Evolutionary conservation across 2,888 invertebrate genomes (phyloP), one percentile per base, ranked within the genome.

Genomic region (Liopterus haemorrhoidalis): DNA sequence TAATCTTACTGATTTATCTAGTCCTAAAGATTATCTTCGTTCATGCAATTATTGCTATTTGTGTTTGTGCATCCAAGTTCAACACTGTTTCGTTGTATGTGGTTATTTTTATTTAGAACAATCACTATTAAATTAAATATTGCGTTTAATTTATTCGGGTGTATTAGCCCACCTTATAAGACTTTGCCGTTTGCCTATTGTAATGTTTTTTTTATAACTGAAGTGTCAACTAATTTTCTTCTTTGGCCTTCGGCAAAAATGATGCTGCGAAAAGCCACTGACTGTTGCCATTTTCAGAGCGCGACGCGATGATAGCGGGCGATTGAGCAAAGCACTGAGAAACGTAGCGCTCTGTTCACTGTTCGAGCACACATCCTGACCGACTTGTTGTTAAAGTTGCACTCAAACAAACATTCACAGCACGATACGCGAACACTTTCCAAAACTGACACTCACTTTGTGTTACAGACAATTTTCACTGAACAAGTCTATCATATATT

Each of bases 181-280:
- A 63, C 64, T 61, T 59, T 57, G 64, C 63, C 63, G 63, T 58
- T 59, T 59, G 63, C 60, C 57, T 59, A 60, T 62, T 62, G 59
- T 55, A 59, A 57, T 61, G 58, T 56, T 50, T 63, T 60, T 62
- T 64, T 63, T 62, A 64, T 64, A 61, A 64, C 66, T 63, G 65
- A 61, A 63, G 63, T 68, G 73, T 73, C 73, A 74, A 72, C 72
- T 73, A 65, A 68, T 67, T 70, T 70, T 72, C 71, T 71, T 72
- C 67, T 71, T 72, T 55, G 72, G 68, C 60, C 70, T 68, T 61
- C 68, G 67, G 62, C 70, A 68, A 62, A 68, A 70, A 68, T 69
- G 67, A 68, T 69, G 67, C 63, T 66, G 67, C 62, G 66, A 65
- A 59, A 66, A 68, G 58, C 66, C 65, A 60, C 66, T 60, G 60